phyloP scores from a whole-genome alignment of 2,113 vertebrate species.

The Micromys minutus region DNA sequence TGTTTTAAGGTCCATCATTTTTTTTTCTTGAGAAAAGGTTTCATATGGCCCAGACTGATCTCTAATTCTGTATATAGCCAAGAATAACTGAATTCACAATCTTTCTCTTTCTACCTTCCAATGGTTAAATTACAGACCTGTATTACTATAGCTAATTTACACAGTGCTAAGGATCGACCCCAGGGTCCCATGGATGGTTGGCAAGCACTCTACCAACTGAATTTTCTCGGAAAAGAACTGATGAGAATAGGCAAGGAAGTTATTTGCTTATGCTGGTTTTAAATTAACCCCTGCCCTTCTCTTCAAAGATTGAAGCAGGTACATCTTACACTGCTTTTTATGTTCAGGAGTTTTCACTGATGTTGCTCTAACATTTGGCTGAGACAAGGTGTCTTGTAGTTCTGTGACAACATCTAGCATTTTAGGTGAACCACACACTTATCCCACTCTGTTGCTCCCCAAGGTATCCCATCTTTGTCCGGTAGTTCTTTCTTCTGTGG shows the following conservation, averaged over 20 bases:
- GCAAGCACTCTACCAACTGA: not conserved
- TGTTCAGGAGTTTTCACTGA: constrained; percentile 87
- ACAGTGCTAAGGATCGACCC: not conserved
- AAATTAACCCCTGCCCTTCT: constrained; percentile 90
- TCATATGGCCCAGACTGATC: not conserved
- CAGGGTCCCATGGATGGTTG: not conserved
- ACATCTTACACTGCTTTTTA: constrained; percentile 86
- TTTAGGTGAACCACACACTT: constrained; percentile 86
- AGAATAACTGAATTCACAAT: not conserved
- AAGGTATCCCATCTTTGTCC: constrained; percentile 90
- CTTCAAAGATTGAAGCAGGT: constrained; percentile 89
- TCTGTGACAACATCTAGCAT: constrained; percentile 91
- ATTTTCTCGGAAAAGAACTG: constrained; percentile 89
- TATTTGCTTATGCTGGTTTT: constrained; percentile 90
- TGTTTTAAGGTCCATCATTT: constrained; percentile 84
- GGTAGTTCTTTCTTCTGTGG: constrained; percentile 92
- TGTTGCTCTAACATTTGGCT: constrained; percentile 86
- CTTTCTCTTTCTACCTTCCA: not conserved
- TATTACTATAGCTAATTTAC: not conserved
- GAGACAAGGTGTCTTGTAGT: constrained; percentile 90
- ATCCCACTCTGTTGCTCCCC: constrained; percentile 90
- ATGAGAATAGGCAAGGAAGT: constrained; percentile 87
- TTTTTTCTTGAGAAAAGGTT: not conserved
- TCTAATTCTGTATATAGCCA: not conserved
- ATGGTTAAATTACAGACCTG: not conserved